Percentiles rank a stretch among this genome's conserved stretches.
phyloP scores from a whole-genome alignment of 2,797 vertebrate species.

The Onychomys torridus region DNA sequence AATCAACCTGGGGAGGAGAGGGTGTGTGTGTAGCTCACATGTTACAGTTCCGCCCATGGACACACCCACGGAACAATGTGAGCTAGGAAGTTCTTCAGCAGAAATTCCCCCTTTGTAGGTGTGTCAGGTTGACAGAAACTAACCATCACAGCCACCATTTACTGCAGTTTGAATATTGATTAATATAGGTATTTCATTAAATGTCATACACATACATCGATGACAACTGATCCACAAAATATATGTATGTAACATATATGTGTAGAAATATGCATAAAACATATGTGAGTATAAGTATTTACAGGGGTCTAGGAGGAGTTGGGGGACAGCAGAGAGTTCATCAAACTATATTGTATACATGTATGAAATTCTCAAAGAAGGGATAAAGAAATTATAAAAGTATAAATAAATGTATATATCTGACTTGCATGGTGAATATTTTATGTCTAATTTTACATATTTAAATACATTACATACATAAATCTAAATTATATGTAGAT shows the following conservation, averaged over 20 bases:
- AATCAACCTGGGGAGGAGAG: not conserved
- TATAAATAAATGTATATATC: not conserved
- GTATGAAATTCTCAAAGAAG: not conserved
- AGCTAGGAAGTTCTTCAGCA: not conserved
- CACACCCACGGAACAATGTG: not conserved
- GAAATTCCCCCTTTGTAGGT: fast-evolving
- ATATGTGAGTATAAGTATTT: not conserved
- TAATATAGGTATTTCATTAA: not conserved
- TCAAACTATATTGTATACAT: not conserved
- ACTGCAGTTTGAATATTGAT: not conserved
- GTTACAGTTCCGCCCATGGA: not conserved
- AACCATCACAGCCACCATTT: not conserved
- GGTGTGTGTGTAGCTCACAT: not conserved
- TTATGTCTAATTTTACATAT: not conserved
- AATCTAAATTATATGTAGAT: not conserved
- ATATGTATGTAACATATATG: not conserved
- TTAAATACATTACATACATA: not conserved
- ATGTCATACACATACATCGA: not conserved
- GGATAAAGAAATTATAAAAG: not conserved
- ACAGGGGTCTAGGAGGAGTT: not conserved
- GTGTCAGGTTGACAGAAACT: not conserved
- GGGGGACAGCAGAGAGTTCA: not conserved
- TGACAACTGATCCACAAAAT: not conserved
- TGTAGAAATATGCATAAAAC: not conserved
- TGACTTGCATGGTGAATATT: not conserved